Evolutionary conservation across 53 echinoderm and acorn worm species (phyloP).

Genomic region (Echinarachnius parma): DNA sequence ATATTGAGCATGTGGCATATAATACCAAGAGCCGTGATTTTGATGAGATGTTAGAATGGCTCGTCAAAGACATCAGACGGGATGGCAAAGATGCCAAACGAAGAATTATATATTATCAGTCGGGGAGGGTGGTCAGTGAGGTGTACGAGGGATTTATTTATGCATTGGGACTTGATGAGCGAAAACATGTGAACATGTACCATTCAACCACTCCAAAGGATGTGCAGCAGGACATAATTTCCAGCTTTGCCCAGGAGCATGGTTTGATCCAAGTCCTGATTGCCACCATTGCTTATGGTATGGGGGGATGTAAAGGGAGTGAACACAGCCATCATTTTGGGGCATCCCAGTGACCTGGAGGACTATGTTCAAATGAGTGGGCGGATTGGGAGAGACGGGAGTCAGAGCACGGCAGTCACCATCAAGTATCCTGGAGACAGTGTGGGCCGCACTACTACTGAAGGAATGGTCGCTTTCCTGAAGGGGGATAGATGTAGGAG

Average conservation of each 20-base stretch:
- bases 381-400: constrained; percentile 18
- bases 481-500: constrained; percentile 4
- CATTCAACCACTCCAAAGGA: constrained; percentile 45
- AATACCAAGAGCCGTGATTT: not conserved
- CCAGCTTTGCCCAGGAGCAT: not conserved
- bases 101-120: constrained; percentile 29
- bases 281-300: constrained; percentile 37
- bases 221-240: constrained; percentile 16
- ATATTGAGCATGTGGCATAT: constrained; percentile 36
- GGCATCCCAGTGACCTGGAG: constrained; percentile 10
- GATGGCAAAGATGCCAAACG: not conserved
- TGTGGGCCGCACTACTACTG: not conserved
- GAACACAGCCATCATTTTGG: constrained; percentile 18
- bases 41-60: constrained; percentile 22
- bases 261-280: constrained; percentile 31
- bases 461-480: constrained; percentile 10
- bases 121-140: not conserved
- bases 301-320: constrained; percentile 40
- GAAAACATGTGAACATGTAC: constrained; percentile 26
- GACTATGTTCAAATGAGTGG: constrained; percentile 21
- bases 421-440: constrained; percentile 16
- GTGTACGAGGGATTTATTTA: constrained; percentile 8
- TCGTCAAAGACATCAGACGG: not conserved
- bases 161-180: not conserved
- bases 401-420: constrained; percentile 7